These are phyloP conservation scores for Leistus spinibarbis DNA, from an alignment of 2,888 invertebrate genomes.

Conservation along the genomic window DNA sequence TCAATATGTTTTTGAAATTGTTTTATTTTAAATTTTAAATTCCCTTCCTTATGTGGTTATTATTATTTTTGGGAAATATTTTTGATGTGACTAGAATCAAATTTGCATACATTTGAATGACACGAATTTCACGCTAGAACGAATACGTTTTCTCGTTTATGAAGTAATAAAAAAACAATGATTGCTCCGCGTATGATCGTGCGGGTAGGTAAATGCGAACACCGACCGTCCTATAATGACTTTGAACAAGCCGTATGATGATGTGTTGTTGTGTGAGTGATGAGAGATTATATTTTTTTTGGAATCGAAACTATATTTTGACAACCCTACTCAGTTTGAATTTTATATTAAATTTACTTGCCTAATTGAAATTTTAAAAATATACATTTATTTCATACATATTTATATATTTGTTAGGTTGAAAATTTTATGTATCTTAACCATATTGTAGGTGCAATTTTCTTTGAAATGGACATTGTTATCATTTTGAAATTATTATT, in stretches of 20 bases:
- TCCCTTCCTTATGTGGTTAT: not conserved
- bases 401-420: no score
- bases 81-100: not conserved
- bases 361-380: no score
- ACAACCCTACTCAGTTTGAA: not conserved
- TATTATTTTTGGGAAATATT: not conserved
- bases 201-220: not conserved
- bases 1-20: slow-evolving; percentile 58
- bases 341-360: not conserved
- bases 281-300: not conserved
- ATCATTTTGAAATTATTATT: no score
- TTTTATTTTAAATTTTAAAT: slow-evolving; percentile 59
- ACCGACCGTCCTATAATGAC: not conserved
- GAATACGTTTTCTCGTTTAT: not conserved
- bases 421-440: no score
- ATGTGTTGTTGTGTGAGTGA: not conserved
- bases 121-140: not conserved
- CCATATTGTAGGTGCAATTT: no score
- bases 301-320: not conserved
- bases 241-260: not conserved
- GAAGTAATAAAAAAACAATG: not conserved
- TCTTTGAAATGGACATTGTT: no score
- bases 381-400: no score
- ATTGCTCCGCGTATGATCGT: not conserved
- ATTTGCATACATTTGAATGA: not conserved